Evolutionary conservation across 1,140 invertebrate genomes (phyloP).

Genomic region (Panagrolaimus sp.): DNA sequence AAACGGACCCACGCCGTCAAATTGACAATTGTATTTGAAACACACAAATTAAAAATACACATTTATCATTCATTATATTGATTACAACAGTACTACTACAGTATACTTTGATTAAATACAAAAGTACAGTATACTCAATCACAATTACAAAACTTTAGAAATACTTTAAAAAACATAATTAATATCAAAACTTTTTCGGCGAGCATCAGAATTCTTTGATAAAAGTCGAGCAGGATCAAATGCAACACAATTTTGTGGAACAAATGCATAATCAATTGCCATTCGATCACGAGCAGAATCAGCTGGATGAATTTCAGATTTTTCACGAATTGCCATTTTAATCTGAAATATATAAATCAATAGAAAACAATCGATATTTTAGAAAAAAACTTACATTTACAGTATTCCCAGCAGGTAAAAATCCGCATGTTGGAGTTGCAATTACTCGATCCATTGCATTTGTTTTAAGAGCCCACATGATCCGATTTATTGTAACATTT

Average conservation of each 20-base stretch:
- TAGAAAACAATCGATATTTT: no score
- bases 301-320: background rate
- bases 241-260: background rate
- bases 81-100: no score
- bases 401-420: background rate
- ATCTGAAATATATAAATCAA: background rate
- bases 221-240: background rate
- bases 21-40: no score
- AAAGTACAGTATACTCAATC: no score
- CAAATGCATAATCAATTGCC: slow-evolving; percentile 8
- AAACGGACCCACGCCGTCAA: no score
- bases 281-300: slow-evolving; percentile 4
- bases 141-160: no score
- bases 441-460: slow-evolving; percentile 9
- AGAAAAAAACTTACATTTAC: background rate
- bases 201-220: background rate
- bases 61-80: no score
- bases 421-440: background rate
- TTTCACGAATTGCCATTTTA: slow-evolving; percentile 5
- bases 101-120: no score
- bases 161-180: background rate
- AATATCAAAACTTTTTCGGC: slow-evolving; percentile 12
- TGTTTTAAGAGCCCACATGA: slow-evolving; percentile 13
- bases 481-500: background rate
- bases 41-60: no score